Base-by-base conservation (phyloP, 2,888 invertebrate species). In the Tiliacea aurago region DNA sequence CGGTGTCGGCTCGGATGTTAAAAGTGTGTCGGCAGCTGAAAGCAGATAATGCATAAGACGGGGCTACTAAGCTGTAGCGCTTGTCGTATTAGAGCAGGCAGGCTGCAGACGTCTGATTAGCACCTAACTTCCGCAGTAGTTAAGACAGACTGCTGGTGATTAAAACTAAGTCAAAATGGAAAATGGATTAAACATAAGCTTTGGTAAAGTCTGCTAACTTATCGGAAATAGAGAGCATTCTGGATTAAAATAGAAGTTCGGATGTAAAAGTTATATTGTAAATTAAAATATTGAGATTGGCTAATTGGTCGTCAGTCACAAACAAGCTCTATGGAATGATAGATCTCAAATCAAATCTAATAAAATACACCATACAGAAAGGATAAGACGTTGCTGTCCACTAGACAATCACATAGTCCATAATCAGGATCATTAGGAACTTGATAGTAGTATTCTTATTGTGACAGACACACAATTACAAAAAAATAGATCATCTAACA, bases 91-190 rank as follows among this genome's bases (percentile, higher is more conserved):
- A 81, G 20, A 11, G 28, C 41, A 47, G 62, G 33, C 33, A 56
- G 15, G 11, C 68, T 69, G 55, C 55, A 65, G 45, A 15, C 45
- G 23, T 13, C 69, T 37, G 81, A 80, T 78, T 65, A 68, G 63
- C 51, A 33, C n/a, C 18, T 58, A 37, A 74, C n/a, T 80, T 49
- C 53, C 18, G 49, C 13, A 45, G 18, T 33, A 55, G 58, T 66
- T 56, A 2, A 49, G 33, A 41, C 37, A 55, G 18, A 2, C 11
- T 45, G 28, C 33, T 53, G n/a, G 20, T 11, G 9, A 13, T 47
- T 20, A 13, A 63, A 15, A 43, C 28, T 33, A 9, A 55, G 13
- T 18, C 13, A 45, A 58, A 23, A 49, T n/a, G 33, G 28, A 43
- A 43, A 49, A 56, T 47, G 7, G 53, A 13, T 73, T 11, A 37